Evolutionary conservation across 2,888 invertebrate genomes (phyloP).

Genomic region (Calameuta filiformis): DNA sequence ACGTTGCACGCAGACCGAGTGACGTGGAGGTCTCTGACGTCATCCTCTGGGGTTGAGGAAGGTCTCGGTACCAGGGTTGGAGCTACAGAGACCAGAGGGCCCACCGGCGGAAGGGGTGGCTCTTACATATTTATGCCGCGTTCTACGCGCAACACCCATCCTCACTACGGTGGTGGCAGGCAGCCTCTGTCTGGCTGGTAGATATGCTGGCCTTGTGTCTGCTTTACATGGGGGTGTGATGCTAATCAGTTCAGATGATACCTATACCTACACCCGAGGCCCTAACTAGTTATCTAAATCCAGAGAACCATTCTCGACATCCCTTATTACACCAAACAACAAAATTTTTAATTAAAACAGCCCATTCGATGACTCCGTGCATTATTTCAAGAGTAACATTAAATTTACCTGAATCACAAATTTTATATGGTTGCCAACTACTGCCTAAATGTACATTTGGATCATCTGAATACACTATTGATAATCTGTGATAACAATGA

Average conservation of each 20-base stretch:
- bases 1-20: conserved; percentile 53
- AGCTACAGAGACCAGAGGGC: conserved; percentile 19
- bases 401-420: not conserved
- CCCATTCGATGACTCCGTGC: not conserved
- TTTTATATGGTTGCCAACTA: not conserved
- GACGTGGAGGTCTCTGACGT: conserved; percentile 57
- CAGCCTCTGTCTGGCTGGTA: conserved; percentile 23
- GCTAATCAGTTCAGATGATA: conserved; percentile 56
- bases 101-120: conserved; percentile 49
- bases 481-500: too few relatives aligned
- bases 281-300: not conserved
- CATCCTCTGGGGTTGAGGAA: conserved; percentile 48
- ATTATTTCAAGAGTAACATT: not conserved
- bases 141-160: conserved; percentile 26
- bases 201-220: conserved; percentile 58
- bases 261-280: not conserved
- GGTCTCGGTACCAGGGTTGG: conserved; percentile 34
- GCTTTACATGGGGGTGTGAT: conserved; percentile 51
- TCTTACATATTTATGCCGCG: conserved; percentile 66
- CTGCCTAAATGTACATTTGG: not conserved
- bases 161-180: conserved; percentile 11
- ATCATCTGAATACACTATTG: not conserved
- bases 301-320: not conserved
- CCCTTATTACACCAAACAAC: not conserved
- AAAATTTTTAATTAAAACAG: not conserved